Conservation (phyloP, 2,797 vertebrate species). For the Danio kyathit region DNA sequence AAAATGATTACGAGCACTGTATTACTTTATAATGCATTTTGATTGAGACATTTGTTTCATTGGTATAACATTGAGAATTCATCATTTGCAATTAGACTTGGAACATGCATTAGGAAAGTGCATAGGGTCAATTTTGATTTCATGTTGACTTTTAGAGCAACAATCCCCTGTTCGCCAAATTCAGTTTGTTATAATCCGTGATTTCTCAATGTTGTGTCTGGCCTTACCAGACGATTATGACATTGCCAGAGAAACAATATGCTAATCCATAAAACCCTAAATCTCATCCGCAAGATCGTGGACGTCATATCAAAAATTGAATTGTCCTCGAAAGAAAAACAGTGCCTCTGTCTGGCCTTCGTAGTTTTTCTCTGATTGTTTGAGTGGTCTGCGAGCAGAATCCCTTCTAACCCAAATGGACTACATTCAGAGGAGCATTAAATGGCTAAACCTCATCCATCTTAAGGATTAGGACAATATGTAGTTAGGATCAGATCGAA, state of each 20-base stretch:
- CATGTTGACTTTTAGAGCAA: constrained; percentile 27
- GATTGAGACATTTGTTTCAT: neutral
- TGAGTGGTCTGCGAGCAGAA: constrained; percentile 46
- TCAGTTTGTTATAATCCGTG: constrained; percentile 21
- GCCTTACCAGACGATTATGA: constrained; percentile 20
- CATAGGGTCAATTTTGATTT: constrained; percentile 32
- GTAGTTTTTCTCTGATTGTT: constrained; percentile 33
- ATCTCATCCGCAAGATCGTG: constrained; percentile 55
- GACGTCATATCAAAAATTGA: constrained; percentile 54
- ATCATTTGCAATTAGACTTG: neutral
- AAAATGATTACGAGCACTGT: neutral
- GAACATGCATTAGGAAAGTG: constrained; percentile 21
- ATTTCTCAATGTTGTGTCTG: constrained; percentile 39
- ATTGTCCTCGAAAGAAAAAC: constrained; percentile 50
- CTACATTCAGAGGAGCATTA: constrained; percentile 62
- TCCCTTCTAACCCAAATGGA: constrained; percentile 59
- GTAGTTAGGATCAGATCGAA: constrained; percentile 63
- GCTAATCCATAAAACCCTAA: constrained; percentile 52
- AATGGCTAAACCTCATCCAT: constrained; percentile 65
- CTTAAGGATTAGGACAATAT: constrained; percentile 66
- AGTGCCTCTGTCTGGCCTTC: constrained; percentile 42
- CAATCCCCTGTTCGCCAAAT: constrained; percentile 26
- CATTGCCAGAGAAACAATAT: constrained; percentile 53
- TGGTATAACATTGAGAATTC: neutral
- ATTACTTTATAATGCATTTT: neutral